These are phyloP conservation scores for Drosophila nigricruria DNA, from an alignment of 2,888 invertebrate genomes.

Conservation along the genomic window DNA sequence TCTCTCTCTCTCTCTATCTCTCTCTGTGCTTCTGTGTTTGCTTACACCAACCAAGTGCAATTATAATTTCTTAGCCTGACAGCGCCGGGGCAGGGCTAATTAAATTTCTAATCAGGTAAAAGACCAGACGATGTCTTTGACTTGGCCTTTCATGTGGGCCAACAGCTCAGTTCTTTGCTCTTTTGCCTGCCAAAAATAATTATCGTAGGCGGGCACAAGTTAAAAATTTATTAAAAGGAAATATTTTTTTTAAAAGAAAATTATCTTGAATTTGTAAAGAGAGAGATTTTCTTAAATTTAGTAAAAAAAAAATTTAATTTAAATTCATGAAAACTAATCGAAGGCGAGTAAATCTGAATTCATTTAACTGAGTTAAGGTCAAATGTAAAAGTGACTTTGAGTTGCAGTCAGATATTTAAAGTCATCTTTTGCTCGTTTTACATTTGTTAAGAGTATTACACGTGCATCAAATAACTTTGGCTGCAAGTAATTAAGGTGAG, in stretches of 20 bases:
- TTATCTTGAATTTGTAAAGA: neutral
- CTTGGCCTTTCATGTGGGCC: constrained; percentile 16
- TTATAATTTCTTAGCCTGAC: constrained; percentile 63
- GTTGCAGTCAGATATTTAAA: neutral
- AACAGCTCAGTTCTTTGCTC: constrained; percentile 9
- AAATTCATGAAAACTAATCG: neutral
- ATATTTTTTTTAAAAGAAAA: neutral
- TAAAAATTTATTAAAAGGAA: neutral
- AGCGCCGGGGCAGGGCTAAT: constrained; percentile 48
- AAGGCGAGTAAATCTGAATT: neutral
- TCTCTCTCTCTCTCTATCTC: neutral
- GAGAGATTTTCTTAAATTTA: no score
- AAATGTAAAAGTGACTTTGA: neutral
- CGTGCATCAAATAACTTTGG: neutral
- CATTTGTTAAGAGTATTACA: neutral
- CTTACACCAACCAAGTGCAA: constrained; percentile 43
- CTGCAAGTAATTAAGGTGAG: neutral
- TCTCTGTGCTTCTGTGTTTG: constrained; percentile 10
- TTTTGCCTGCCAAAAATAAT: constrained; percentile 31
- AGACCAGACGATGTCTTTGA: constrained; percentile 45
- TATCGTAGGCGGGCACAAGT: constrained; percentile 1
- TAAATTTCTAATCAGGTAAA: constrained; percentile 73
- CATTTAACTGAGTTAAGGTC: neutral
- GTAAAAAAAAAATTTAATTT: neutral
- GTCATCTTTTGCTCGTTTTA: neutral